These are phyloP conservation scores for Dermolepida albohirtum DNA, from an alignment of 2,888 invertebrate species.

Conservation along the genomic window DNA sequence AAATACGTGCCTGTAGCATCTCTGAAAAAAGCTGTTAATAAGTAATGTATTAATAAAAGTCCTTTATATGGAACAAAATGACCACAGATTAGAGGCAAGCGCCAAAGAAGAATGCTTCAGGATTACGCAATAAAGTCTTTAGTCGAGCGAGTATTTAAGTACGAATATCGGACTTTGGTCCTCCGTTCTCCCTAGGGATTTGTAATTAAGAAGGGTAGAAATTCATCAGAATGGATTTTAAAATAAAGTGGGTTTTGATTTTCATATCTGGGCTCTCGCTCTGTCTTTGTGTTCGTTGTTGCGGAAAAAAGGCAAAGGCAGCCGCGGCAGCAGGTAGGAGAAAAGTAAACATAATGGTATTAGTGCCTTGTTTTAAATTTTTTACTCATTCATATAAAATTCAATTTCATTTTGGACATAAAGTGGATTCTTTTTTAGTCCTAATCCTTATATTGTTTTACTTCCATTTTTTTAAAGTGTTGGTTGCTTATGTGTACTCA, in stretches of 20 bases:
- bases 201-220: slow-evolving; percentile 64
- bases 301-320: slow-evolving; percentile 27
- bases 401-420: slow-evolving; percentile 35
- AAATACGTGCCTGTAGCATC: background rate
- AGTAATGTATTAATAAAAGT: slow-evolving; percentile 50
- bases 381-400: slow-evolving; percentile 42
- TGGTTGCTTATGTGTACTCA: background rate
- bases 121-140: slow-evolving; percentile 42
- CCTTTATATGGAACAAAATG: slow-evolving; percentile 51
- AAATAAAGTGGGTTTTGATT: slow-evolving; percentile 60
- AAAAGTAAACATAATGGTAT: slow-evolving; percentile 49
- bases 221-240: slow-evolving; percentile 64
- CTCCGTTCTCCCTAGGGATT: slow-evolving; percentile 35
- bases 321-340: slow-evolving; percentile 43
- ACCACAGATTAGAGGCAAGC: slow-evolving; percentile 48
- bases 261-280: slow-evolving; percentile 46
- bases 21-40: slow-evolving; percentile 32
- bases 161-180: slow-evolving; percentile 39
- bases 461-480: slow-evolving; percentile 28
- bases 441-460: slow-evolving; percentile 22
- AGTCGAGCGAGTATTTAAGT: slow-evolving; percentile 40
- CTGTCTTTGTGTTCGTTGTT: slow-evolving; percentile 41
- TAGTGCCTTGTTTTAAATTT: slow-evolving; percentile 46
- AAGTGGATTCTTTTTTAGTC: slow-evolving; percentile 18
- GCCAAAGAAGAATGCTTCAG: slow-evolving; percentile 43